Base-by-base conservation (phyloP, 2,113 vertebrate species). In the Aphyosemion australe region DNA sequence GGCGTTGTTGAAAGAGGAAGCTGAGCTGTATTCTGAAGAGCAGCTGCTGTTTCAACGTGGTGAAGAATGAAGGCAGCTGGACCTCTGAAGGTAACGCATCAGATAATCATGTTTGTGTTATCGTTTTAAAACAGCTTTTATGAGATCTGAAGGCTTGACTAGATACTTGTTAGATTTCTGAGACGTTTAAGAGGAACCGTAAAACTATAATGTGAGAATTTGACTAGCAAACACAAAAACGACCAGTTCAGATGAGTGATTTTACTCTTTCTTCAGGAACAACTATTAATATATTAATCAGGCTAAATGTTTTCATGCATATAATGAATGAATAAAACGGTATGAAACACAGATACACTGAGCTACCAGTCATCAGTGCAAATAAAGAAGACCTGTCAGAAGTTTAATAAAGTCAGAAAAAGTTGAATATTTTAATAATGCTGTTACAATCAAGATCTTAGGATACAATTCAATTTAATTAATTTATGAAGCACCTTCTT, bases 1-100 rank as follows among this genome's bases (percentile, higher is more conserved):
- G 8, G 39, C 52, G 51, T 15, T 55, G 61, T 50, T 78, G 73
- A 83, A 78, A 82, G 68, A 84, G 85, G 83, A 89, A 86, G 42
- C 43, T 12, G 12, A 60, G 59, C 10, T 47, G 11, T 12, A 11
- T n/a, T 37, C 9, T 37, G 10, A 21, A 21, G 34, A 0, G 48
- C 66, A 46, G 34, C 43, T 60, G 8, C 31, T 19, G 37, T 19
- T 10, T 51, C 6, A 53, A 43, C n/a, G n/a, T 12, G n/a, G 4
- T 50, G 61, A 63, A 70, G 47, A 81, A 84, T 80, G 82, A n/a
- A n/a, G n/a, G 15, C 60, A 37, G 51, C 58, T 6, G 46, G 69
- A 75, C 74, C 48, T 43, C 70, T 60, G 70, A 80, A 75, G 83
- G 85, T 84, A 89, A 76, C 1, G 34, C 13, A 21, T 6, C 8